Conservation (phyloP, 2,797 vertebrate genomes). For the Acipenser transmontanus region DNA sequence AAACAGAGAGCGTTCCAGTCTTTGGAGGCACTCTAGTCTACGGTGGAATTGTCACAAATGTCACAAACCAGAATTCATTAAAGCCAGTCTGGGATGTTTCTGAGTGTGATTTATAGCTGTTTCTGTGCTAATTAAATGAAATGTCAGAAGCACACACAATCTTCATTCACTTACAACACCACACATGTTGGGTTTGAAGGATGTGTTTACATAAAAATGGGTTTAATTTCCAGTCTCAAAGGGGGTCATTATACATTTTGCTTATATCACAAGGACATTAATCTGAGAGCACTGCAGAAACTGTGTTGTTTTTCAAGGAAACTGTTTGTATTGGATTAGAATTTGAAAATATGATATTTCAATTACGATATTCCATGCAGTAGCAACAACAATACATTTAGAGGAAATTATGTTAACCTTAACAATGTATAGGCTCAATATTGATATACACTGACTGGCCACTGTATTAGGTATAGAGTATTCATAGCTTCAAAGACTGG, state of each 20-base stretch:
- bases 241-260: not conserved
- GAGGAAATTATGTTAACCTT: no score
- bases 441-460: no score
- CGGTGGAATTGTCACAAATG: slow-evolving; percentile 4
- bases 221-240: not conserved
- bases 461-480: no score
- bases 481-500: no score
- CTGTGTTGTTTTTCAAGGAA: slow-evolving; percentile 24
- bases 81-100: slow-evolving; percentile 6
- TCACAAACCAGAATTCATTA: slow-evolving; percentile 12
- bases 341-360: no score
- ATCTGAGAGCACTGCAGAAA: slow-evolving; percentile 11
- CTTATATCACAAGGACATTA: not conserved
- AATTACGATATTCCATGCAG: no score
- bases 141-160: slow-evolving; percentile 9
- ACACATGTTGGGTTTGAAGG: slow-evolving; percentile 3
- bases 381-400: no score
- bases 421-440: no score
- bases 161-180: slow-evolving; percentile 9
- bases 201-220: not conserved
- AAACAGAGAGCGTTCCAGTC: not conserved
- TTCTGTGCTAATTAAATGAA: slow-evolving; percentile 25
- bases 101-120: slow-evolving; percentile 22
- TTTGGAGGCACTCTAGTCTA: slow-evolving; percentile 13
- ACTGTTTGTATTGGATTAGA: slow-evolving; percentile 11